Evolutionary conservation across 1,140 invertebrate species (phyloP).

Genomic region (Drosophila malerkotliana): DNA sequence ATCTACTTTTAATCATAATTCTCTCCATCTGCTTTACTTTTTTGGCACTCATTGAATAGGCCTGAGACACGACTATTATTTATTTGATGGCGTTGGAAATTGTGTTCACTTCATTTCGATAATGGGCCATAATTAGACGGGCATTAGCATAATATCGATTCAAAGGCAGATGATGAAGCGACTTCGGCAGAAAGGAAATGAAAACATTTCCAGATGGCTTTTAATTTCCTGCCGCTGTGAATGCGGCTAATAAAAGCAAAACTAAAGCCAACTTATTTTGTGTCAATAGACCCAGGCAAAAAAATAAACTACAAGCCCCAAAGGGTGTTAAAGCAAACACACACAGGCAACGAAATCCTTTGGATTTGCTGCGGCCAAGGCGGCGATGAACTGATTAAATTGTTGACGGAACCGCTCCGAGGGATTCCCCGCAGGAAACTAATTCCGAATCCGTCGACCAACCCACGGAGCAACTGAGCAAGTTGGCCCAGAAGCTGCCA

Average conservation of each 20-base stretch:
- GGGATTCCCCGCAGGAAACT: constrained; percentile 62
- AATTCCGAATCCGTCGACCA: constrained; percentile 72
- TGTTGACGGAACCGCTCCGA: constrained; percentile 62
- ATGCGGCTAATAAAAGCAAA: constrained; percentile 63
- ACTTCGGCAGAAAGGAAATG: constrained; percentile 44
- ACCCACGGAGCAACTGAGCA: constrained; percentile 59
- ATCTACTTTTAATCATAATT: constrained; percentile 4
- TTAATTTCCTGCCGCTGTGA: constrained; percentile 69
- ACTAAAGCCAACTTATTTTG: constrained; percentile 65
- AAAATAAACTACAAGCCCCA: constrained; percentile 38
- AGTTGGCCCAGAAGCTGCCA: constrained; percentile 44
- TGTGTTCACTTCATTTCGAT: constrained; percentile 53
- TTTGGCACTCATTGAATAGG: constrained; percentile 22
- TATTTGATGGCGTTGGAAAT: constrained; percentile 34
- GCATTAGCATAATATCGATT: constrained; percentile 56
- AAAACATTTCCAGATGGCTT: constrained; percentile 62
- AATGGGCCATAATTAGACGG: constrained; percentile 56
- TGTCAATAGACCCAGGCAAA: constrained; percentile 57
- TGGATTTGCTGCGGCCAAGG: constrained; percentile 68
- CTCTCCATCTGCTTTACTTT: background rate
- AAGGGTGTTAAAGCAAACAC: constrained; percentile 43
- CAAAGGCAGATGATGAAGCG: constrained; percentile 28
- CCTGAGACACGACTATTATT: constrained; percentile 7
- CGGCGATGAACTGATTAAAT: constrained; percentile 78
- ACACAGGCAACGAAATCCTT: constrained; percentile 43